Percentiles rank a stretch among this genome's conserved stretches.
phyloP scores from a whole-genome alignment of 2,888 invertebrate species.

The Clusia tigrina region DNA sequence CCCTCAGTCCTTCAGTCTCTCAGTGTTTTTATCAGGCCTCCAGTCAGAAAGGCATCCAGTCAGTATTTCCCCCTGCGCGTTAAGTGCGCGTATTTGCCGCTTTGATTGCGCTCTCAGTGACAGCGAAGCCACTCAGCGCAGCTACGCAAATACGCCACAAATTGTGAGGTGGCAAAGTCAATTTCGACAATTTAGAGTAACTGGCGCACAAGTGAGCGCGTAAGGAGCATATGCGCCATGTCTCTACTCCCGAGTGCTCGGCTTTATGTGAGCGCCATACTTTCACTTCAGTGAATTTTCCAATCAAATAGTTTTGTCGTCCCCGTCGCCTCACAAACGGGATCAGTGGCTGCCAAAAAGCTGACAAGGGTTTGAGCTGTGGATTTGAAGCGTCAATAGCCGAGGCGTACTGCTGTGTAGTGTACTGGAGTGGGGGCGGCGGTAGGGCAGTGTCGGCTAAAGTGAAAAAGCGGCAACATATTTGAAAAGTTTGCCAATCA shows the following conservation, averaged over 20 bases:
- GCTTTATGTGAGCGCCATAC: slow-evolving; percentile 28
- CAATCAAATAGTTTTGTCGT: slow-evolving; percentile 53
- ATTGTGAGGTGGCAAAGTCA: neutral
- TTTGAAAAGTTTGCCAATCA: slow-evolving; percentile 57
- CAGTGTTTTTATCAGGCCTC: too few relatives aligned
- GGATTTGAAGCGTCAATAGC: neutral
- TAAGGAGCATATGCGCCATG: neutral
- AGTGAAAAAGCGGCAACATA: slow-evolving; percentile 50
- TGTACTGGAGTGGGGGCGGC: neutral
- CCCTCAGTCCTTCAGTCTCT: too few relatives aligned
- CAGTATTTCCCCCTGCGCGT: too few relatives aligned
- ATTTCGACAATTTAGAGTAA: neutral
- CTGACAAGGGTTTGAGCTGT: neutral
- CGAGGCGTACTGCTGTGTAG: neutral
- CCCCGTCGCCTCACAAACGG: neutral
- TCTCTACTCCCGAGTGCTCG: too few relatives aligned
- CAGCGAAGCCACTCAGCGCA: neutral
- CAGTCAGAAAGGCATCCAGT: too few relatives aligned
- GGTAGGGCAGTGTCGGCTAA: neutral
- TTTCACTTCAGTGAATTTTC: slow-evolving; percentile 54
- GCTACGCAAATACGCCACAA: too few relatives aligned
- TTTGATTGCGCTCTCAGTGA: neutral
- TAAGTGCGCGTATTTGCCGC: neutral
- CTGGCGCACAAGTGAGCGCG: neutral
- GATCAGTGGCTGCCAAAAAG: neutral